Percentiles rank a stretch among this genome's conserved stretches.
phyloP scores from a whole-genome alignment of 2,797 vertebrate species.

The Melanotaenia parkinsoni region DNA sequence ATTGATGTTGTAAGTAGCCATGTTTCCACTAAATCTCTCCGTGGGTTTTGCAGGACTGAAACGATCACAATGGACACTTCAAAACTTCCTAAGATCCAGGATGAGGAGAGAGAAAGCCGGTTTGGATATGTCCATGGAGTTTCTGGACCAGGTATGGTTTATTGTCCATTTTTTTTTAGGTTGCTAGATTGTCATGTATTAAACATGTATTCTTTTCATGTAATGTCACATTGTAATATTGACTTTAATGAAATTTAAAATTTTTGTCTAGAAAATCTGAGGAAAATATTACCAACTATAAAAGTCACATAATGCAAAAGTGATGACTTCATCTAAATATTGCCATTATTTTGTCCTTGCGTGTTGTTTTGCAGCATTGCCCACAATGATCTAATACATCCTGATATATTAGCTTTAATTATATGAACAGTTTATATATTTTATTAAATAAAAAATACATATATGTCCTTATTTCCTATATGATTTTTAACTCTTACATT shows the following conservation, averaged over 20 bases:
- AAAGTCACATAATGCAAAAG: background rate
- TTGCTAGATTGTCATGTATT: background rate
- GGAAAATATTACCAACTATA: background rate
- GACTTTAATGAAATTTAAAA: too few relatives aligned
- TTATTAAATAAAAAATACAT: background rate
- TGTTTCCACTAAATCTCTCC: background rate
- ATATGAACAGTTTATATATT: background rate
- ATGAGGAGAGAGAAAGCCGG: constrained; percentile 90
- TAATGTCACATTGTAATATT: too few relatives aligned
- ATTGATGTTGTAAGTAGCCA: background rate
- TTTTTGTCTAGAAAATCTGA: background rate
- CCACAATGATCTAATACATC: too few relatives aligned
- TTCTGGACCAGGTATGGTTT: constrained; percentile 90
- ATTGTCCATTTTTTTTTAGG: background rate
- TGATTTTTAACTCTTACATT: background rate
- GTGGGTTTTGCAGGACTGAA: constrained; percentile 35
- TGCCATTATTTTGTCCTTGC: background rate
- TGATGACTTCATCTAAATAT: background rate
- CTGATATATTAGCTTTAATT: background rate
- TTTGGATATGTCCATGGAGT: constrained; percentile 94
- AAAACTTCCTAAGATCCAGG: constrained; percentile 90
- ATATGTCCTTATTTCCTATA: background rate
- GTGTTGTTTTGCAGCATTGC: too few relatives aligned
- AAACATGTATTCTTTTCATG: background rate
- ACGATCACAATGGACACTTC: constrained; percentile 88